Evolutionary conservation across 2,113 vertebrate species (phyloP), one percentile per base, ranked within the genome.

Genomic region (Nerophis ophidion): DNA sequence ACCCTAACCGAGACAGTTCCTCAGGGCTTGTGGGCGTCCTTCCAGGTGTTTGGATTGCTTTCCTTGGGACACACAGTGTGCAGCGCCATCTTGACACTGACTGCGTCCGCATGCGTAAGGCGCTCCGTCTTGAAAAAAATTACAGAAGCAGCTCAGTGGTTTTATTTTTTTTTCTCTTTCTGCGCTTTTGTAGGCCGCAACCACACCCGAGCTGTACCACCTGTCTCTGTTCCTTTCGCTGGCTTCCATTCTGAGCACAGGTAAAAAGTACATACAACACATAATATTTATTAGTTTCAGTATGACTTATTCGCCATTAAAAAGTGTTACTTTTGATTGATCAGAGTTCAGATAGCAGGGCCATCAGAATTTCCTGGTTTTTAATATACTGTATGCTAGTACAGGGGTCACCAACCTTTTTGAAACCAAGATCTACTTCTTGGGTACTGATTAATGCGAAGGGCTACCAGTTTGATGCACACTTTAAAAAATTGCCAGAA

Each of bases 21-120:
- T 0, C 74, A 63, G 62, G 82, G 80, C 17, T 63, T 91, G 42
- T 83, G 78, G 73, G 72, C 71, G 10, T 54, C 78, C 16, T 88
- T 83, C 65, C 82, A 87, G 7, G 52, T 76, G 34, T 92, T 93
- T 19, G 92, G 91, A 7, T 68, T 89, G 10, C 72, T 90, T 5
- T 89, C 92, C 7, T 91, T 91, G 19, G 68, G 77, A 4, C 84
- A 91, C 3, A 93, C 92, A 42, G 58, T 86, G 15, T 88, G 82
- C 40, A 91, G 89, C 0, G 5, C 64, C 17, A 71, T 89, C 50
- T 44, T 93, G 55, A 93, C 92, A 5, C 71, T 85, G 52, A 72
- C 75, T 60, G 91, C 91, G 35, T 46, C 80, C 16, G 65, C 89
- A 55, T 94, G 92, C 64, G 92, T 94, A 86, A 66, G 89, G 70